These are phyloP conservation scores for Mactromeris polynyma DNA, from an alignment of 2,888 invertebrate genomes.

Conservation along the genomic window DNA sequence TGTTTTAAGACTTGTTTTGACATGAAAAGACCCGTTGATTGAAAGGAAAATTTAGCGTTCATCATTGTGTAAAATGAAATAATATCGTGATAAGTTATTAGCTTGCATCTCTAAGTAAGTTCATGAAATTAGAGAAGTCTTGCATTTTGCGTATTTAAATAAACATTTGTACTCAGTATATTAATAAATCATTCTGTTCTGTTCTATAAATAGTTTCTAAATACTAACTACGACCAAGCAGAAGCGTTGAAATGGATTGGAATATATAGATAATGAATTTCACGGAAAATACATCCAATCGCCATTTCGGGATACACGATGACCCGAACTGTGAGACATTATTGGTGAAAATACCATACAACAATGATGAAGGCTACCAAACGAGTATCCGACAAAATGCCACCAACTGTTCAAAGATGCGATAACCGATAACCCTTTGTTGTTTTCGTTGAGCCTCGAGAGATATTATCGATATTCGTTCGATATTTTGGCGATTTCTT, in stretches of 20 bases:
- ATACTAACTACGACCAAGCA: neutral
- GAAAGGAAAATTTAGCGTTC: no score
- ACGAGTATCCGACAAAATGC: neutral
- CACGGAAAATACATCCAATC: neutral
- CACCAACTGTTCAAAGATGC: conserved; percentile 67
- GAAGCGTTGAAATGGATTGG: neutral
- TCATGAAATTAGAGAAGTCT: no score
- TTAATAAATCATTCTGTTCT: no score
- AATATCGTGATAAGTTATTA: no score
- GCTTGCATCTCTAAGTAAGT: no score
- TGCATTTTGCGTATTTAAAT: no score
- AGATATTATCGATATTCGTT: conserved; percentile 66
- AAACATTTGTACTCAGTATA: no score
- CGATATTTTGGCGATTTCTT: conserved; percentile 50
- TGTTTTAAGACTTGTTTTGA: no score
- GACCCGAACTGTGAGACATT: neutral
- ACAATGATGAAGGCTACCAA: conserved; percentile 1
- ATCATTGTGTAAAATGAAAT: no score
- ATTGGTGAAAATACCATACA: neutral
- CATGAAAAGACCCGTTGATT: no score
- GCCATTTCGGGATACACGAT: neutral
- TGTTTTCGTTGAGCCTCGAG: conserved; percentile 40
- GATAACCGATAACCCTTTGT: conserved; percentile 69
- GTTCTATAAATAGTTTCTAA: neutral
- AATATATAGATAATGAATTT: neutral